Evolutionary conservation across 2,113 vertebrate species (phyloP), one percentile per base, ranked within the genome.

Genomic region (Galeopterus variegatus): DNA sequence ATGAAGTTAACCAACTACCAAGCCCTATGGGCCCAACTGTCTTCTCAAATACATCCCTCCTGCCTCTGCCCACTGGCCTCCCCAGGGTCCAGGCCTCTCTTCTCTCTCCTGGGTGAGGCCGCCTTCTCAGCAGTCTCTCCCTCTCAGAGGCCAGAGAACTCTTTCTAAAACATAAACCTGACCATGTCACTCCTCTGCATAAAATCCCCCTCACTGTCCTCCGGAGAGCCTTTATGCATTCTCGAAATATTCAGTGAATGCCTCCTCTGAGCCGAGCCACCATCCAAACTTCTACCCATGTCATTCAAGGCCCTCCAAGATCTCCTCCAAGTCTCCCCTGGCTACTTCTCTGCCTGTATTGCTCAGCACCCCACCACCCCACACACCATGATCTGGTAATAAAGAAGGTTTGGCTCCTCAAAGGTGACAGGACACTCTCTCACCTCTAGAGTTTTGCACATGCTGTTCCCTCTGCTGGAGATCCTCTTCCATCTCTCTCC

Each of bases 221-320:
- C 6, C 14, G 24, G 9, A 6, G 52, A 19, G 21, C 3, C 70
- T 33, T 4, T 23, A 4, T 15, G 0, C 56, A 9, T 7, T 17
- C 18, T 19, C 0, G 1, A 17, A 64, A 5, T 13, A 13, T 21
- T 67, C 69, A 28, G 48, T 0, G 18, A 65, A 2, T 2, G 33
- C 62, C 14, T 70, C 24, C 58, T 82, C 48, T 18, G 52, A 48
- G 79, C 19, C 15, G 1, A 58, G 95, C 36, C 67, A 18, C 83
- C 23, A 21, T 4, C 65, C 12, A 36, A 31, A 64, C 48, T 21
- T 73, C 65, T 73, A 11, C 19, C 8, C 54, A 17, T 0, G 1
- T 24, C 17, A 6, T 41, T 5, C 0, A 5, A 65, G 36, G 67
- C 33, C 41, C 58, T 41, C 28, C 2, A 13, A 28, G 83, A 33